phyloP scores from a whole-genome alignment of 2,113 vertebrate genomes.

The Xerus inauris region DNA sequence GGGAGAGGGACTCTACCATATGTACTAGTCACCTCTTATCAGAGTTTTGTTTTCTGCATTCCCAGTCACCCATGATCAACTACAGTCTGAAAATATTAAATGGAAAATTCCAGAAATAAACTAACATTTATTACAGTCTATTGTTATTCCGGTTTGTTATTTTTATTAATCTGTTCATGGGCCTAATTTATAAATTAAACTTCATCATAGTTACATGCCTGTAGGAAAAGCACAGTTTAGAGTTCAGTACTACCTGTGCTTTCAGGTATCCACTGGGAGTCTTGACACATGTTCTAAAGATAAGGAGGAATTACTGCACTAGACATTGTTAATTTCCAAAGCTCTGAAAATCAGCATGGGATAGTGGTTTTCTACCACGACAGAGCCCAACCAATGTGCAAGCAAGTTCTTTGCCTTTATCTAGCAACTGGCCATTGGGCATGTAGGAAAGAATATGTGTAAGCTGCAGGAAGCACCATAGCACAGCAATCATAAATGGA shows the following conservation, averaged over 20 bases:
- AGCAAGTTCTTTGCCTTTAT: not conserved
- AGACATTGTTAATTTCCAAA: not conserved
- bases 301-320: no score
- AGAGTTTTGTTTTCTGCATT: not conserved
- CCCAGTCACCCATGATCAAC: not conserved
- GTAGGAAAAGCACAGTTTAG: not conserved
- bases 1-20: not conserved
- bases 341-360: not conserved
- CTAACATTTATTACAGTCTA: not conserved
- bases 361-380: slow-evolving; percentile 7
- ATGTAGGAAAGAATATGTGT: not conserved
- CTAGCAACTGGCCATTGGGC: not conserved
- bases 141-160: not conserved
- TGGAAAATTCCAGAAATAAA: not conserved
- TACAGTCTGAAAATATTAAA: not conserved
- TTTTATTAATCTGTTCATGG: not conserved
- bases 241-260: not conserved
- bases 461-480: not conserved
- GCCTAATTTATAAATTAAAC: not conserved
- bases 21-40: not conserved
- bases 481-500: not conserved
- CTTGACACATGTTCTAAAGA: not conserved
- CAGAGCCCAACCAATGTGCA: not conserved
- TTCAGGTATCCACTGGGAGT: not conserved
- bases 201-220: not conserved